Conservation (phyloP, 2,888 invertebrate genomes). For the Ypsolopha sequella region DNA sequence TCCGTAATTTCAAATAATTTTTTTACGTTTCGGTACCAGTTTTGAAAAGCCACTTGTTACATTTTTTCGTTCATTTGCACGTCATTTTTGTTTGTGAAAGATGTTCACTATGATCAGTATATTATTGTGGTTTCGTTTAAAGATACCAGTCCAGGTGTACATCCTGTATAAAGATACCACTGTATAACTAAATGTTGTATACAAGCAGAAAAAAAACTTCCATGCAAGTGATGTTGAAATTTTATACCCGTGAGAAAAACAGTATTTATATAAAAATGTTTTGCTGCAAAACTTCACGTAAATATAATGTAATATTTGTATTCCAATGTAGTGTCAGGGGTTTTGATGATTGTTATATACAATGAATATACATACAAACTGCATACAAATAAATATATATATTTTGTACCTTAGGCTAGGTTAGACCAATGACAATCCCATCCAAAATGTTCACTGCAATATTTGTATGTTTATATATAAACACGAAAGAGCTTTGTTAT, state of each 20-base stretch:
- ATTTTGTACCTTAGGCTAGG: slow-evolving; percentile 44
- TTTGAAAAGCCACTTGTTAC: no score
- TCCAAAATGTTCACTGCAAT: slow-evolving; percentile 14
- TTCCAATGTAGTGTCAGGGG: background rate
- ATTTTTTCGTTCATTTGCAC: no score
- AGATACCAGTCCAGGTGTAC: no score
- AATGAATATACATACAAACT: slow-evolving; percentile 7
- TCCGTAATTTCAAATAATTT: no score
- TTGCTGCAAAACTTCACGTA: background rate
- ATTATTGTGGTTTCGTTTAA: no score
- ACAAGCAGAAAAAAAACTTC: slow-evolving; percentile 10
- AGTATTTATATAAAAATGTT: background rate
- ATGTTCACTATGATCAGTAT: no score
- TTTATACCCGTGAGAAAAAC: background rate
- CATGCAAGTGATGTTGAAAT: slow-evolving; percentile 14
- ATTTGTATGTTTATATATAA: slow-evolving; percentile 17
- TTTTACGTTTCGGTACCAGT: no score
- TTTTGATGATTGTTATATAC: slow-evolving; percentile 1
- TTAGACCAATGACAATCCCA: slow-evolving; percentile 38
- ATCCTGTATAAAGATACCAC: no score
- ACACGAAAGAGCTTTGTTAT: slow-evolving; percentile 8
- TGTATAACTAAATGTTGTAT: no score
- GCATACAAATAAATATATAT: slow-evolving; percentile 23
- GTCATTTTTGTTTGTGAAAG: no score
- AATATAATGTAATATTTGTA: background rate